These are phyloP conservation scores for Peromyscus eremicus DNA, from an alignment of 2,797 vertebrate genomes.

Conservation along the genomic window DNA sequence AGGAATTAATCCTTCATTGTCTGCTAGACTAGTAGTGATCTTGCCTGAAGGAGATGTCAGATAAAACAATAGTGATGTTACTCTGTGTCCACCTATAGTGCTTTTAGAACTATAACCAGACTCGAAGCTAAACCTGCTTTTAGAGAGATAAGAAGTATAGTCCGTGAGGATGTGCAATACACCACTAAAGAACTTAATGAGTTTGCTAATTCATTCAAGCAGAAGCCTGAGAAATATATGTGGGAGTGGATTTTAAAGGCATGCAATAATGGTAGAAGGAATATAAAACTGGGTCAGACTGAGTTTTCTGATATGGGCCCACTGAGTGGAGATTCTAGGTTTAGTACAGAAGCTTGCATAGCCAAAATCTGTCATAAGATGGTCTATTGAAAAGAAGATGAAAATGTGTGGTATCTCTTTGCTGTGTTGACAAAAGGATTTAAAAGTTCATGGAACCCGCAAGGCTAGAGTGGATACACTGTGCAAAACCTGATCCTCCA, in stretches of 20 bases:
- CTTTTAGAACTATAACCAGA: background rate
- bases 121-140: background rate
- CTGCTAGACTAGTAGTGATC: too few relatives aligned
- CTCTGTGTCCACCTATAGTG: background rate
- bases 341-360: background rate
- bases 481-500: background rate
- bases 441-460: background rate
- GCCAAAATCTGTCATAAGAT: background rate
- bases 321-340: background rate
- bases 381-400: background rate
- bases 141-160: background rate
- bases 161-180: background rate
- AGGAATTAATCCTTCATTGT: background rate
- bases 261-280: background rate
- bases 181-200: background rate
- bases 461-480: background rate
- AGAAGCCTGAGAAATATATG: background rate
- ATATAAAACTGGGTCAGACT: background rate
- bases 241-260: background rate
- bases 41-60: background rate
- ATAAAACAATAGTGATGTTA: background rate
- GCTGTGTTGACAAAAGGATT: background rate
- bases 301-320: background rate
- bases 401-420: background rate
- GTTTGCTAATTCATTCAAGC: background rate